These are phyloP conservation scores for Lypha dubia DNA, from an alignment of 2,888 invertebrate genomes.

Conservation along the genomic window DNA sequence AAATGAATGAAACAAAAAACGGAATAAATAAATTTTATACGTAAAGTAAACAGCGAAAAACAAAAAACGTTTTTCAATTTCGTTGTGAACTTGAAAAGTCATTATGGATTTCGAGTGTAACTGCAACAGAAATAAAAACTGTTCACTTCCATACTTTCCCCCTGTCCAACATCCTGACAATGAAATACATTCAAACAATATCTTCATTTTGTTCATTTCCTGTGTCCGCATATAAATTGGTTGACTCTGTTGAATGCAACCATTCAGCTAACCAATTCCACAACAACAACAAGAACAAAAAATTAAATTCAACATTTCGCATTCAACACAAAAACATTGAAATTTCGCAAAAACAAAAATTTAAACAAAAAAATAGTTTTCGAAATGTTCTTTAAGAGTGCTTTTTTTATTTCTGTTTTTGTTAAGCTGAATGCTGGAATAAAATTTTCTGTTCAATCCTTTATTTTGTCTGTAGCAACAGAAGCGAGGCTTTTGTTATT, in stretches of 20 bases:
- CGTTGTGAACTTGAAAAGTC: conserved; percentile 68
- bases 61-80: conserved; percentile 42
- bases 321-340: conserved; percentile 34
- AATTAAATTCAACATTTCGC: conserved; percentile 33
- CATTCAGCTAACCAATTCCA: conserved; percentile 44
- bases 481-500: conserved; percentile 13
- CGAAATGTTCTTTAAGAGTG: conserved; percentile 36
- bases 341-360: conserved; percentile 5
- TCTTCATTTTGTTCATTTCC: conserved; percentile 69
- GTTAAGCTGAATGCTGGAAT: conserved; percentile 26
- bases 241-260: conserved; percentile 66
- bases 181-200: conserved; percentile 41
- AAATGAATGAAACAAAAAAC: not conserved
- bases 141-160: not conserved
- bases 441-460: conserved; percentile 21
- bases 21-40: conserved; percentile 8
- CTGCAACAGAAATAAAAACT: not conserved
- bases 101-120: conserved; percentile 52
- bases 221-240: conserved; percentile 69
- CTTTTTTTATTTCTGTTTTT: conserved; percentile 25
- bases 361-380: conserved; percentile 20
- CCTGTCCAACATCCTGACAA: conserved; percentile 5
- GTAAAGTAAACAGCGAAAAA: conserved; percentile 13
- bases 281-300: conserved; percentile 2
- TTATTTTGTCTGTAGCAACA: not conserved